These are phyloP conservation scores for Oxytorus armatus DNA, from an alignment of 2,888 invertebrate genomes.

Conservation along the genomic window DNA sequence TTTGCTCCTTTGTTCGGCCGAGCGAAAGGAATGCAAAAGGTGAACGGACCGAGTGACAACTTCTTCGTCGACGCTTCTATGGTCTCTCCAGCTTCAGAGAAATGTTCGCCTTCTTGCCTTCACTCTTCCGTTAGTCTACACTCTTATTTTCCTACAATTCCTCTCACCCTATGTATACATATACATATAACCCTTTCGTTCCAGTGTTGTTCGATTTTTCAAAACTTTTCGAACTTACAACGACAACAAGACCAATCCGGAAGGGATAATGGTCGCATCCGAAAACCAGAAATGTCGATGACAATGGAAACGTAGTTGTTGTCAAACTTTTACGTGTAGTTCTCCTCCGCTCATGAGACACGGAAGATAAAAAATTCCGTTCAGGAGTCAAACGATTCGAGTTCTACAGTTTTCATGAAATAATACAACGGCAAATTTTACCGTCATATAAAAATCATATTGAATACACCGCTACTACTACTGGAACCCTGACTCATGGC, in stretches of 20 bases:
- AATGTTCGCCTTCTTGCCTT: constrained; percentile 33
- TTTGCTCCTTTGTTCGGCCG: constrained; percentile 54
- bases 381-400: neutral
- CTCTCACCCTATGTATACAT: neutral
- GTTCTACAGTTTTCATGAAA: constrained; percentile 15
- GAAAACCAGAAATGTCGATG: neutral
- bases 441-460: constrained; percentile 12
- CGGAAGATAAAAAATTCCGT: neutral
- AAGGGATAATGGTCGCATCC: constrained; percentile 18
- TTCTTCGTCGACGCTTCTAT: constrained; percentile 34
- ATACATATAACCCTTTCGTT: neutral
- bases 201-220: neutral
- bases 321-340: neutral
- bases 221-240: constrained; percentile 2
- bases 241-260: neutral
- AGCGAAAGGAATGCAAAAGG: constrained; percentile 56
- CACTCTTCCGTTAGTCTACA: constrained; percentile 29
- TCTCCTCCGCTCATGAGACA: neutral
- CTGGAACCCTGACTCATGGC: neutral
- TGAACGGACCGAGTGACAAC: constrained; percentile 52
- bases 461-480: neutral
- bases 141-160: constrained; percentile 26
- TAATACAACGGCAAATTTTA: neutral
- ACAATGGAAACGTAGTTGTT: neutral
- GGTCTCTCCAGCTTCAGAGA: constrained; percentile 34